Base-by-base conservation (phyloP, 2,888 invertebrate genomes). In the Noctua janthina region DNA sequence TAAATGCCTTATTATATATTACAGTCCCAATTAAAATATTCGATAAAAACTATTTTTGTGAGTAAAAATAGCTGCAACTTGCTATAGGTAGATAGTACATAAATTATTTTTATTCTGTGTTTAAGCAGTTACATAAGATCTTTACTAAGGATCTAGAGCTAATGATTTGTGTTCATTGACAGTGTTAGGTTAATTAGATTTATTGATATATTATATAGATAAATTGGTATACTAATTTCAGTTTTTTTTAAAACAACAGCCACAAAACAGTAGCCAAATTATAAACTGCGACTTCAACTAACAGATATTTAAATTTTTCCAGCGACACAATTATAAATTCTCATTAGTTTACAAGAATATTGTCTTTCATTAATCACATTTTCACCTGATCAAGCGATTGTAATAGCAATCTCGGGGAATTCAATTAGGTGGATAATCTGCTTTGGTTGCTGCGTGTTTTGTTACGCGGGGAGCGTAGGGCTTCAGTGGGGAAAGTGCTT, bases 351-450 rank as follows among this genome's bases (percentile, higher is more conserved):
- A 71, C 73, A 62, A 59, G 6, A 72, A 75, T 59, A 70, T 67
- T 74, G 73, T 71, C 62, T 77, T 79, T 77, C 68, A 75, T 73
- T 85, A 79, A 84, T 87, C 69, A 78, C 75, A 74, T 93, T 93
- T 90, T 91, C 94, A 94, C 91, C 91, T 92, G 92, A 95, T 93
- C 93, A 93, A 93, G 91, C 93, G 90, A 93, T 94, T 93, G 94
- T 94, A 93, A 94, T 94, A 93, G 91, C 96, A 96, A 96, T 96
- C 96, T 95, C 96, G 92, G 96, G 95, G 93, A 95, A 96, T 96
- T 96, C 93, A 96, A 96, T 96, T 95, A 96, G 88, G 93, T 93
- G 94, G 90, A 91, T 96, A 96, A 96, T 96, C 95, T 96, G 93
- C 92, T 95, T 95, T 94, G 95, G 94, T 95, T 95, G 92, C 93